A percentile compares a stretch with the other conserved stretches of the same genome.
phyloP scores from a whole-genome alignment of 2,888 invertebrate genomes.

The Acronicta aceris region DNA sequence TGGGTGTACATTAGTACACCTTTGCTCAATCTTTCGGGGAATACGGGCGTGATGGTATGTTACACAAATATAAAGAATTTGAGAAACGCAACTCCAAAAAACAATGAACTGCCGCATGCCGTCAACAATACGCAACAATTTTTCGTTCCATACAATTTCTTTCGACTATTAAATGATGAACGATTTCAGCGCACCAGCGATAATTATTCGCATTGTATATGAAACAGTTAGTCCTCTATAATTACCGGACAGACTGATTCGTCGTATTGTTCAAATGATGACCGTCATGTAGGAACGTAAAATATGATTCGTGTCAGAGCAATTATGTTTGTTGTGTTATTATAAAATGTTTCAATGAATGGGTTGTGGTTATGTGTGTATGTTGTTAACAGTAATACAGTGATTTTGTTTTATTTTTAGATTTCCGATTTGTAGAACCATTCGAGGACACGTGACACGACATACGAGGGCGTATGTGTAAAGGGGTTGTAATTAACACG shows the following conservation, averaged over 20 bases:
- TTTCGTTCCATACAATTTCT: constrained; percentile 69
- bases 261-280: constrained; percentile 84
- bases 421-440: not conserved
- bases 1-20: too few relatives aligned
- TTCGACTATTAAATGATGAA: constrained; percentile 75
- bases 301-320: constrained; percentile 59
- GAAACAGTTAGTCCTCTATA: constrained; percentile 82
- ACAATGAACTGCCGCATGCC: constrained; percentile 37
- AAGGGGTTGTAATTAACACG: too few relatives aligned
- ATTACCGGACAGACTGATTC: constrained; percentile 82
- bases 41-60: too few relatives aligned
- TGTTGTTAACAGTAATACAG: constrained; percentile 39
- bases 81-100: constrained; percentile 22
- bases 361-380: constrained; percentile 30
- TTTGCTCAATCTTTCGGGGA: too few relatives aligned
- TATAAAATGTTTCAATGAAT: constrained; percentile 55
- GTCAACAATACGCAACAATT: constrained; percentile 42
- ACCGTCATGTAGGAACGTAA: constrained; percentile 61
- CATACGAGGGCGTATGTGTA: too few relatives aligned
- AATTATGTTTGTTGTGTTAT: constrained; percentile 53
- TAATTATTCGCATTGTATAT: constrained; percentile 86
- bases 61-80: constrained; percentile 5
- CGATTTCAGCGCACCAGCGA: constrained; percentile 80
- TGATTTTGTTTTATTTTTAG: constrained; percentile 40
- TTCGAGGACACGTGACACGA: not conserved